Evolutionary conservation across 2,888 invertebrate species (phyloP), one percentile per base, ranked within the genome.

Genomic region (Adelphocoris suturalis): DNA sequence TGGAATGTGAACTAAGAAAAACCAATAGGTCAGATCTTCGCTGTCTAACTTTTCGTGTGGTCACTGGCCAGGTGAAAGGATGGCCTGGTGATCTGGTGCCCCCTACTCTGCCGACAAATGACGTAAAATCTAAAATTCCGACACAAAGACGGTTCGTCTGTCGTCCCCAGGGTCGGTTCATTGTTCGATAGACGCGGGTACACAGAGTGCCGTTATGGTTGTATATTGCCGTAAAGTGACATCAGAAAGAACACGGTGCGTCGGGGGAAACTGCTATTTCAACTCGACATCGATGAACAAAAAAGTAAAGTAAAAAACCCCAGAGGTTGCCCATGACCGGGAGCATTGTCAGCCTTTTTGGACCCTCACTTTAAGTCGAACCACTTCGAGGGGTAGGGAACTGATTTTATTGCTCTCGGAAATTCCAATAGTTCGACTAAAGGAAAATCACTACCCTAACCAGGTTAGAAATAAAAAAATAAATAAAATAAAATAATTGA

Each of bases 141-240:
- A 7, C 37, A 37, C 37, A 37, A 37, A 37, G 37, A 4, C 37
- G 7, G 37, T 37, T 37, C 37, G 37, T 37, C 37, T 2, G 37
- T 4, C 37, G 37, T 37, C 37, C 37, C 37, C 37, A n/a, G n/a
- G 7, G 48, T 7, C 7, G 52, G 68, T 23, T 68, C 68, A 19
- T 68, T 11, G 68, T 68, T 11, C 68, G 12, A 68, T 23, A 9
- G 23, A 23, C 0, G 37, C 27, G 68, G 27, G 68, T 5, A 68
- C 68, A 68, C 68, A 3, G 68, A 23, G 68, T 23, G 5, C 68
- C 68, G 68, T 68, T 68, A 68, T n/a, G 23, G 68, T 68, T 68
- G 68, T 68, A 68, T 68, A 68, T 68, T 68, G 68, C 23, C 68
- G 68, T 9, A 0, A 23, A 52, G 52, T 52, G 68, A 68, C 68